phyloP scores from a whole-genome alignment of 2,113 vertebrate genomes.

The Megaceryle maxima region DNA sequence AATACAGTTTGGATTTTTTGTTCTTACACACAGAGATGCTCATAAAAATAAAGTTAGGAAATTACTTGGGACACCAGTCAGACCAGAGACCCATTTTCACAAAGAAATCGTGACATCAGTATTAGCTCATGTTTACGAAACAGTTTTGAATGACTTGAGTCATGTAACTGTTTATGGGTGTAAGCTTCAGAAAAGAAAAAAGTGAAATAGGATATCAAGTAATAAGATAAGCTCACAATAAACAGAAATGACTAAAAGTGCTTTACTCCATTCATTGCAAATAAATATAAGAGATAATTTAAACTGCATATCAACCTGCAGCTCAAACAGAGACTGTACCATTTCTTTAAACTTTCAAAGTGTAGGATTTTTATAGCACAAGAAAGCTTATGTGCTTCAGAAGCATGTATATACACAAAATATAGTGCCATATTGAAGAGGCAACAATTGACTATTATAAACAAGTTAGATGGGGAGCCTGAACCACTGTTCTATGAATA shows the following conservation, averaged over 20 bases:
- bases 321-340: not conserved
- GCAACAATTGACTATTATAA: not conserved
- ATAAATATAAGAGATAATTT: not conserved
- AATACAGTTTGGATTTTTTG: not conserved
- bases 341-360: not conserved
- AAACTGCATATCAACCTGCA: not conserved
- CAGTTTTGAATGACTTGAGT: not conserved
- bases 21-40: not conserved
- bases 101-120: not conserved
- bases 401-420: rapidly evolving
- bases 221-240: not conserved
- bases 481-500: not conserved
- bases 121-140: not conserved
- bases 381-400: not conserved
- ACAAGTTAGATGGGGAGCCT: not conserved
- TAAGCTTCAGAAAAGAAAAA: not conserved
- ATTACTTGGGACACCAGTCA: not conserved
- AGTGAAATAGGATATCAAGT: not conserved
- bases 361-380: not conserved
- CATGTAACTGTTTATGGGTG: not conserved
- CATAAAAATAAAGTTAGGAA: not conserved
- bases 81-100: not conserved
- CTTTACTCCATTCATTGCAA: not conserved
- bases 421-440: not conserved
- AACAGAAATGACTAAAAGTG: not conserved